These are phyloP conservation scores for Turnix velox DNA, from an alignment of 2,113 vertebrate genomes.

Conservation along the genomic window DNA sequence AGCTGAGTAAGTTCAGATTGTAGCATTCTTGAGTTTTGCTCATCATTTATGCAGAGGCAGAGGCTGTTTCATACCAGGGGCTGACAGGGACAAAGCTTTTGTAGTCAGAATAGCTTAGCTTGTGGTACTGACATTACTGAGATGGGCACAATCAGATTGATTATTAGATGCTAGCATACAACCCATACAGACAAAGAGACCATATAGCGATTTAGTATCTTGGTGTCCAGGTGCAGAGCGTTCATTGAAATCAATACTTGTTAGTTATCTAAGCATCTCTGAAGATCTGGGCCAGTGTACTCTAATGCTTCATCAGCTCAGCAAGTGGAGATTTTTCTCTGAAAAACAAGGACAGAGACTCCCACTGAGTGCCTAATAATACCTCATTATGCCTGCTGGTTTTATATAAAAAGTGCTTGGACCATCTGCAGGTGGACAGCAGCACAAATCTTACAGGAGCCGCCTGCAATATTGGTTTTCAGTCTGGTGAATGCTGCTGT, in stretches of 20 bases:
- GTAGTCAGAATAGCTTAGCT: not conserved
- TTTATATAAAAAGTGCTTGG: slow-evolving; percentile 33
- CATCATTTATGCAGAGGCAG: not conserved
- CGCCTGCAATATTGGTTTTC: not conserved
- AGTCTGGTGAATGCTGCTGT: not conserved
- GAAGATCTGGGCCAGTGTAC: not conserved
- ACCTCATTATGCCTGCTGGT: slow-evolving; percentile 19
- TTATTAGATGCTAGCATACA: not conserved
- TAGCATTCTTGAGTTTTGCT: not conserved
- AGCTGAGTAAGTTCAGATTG: not conserved
- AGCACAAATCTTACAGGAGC: not conserved
- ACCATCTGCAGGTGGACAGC: not conserved
- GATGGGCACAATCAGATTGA: not conserved
- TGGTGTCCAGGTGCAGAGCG: not conserved
- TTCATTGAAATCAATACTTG: not conserved
- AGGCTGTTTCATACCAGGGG: accelerated
- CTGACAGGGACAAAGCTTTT: accelerated
- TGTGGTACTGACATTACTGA: accelerated
- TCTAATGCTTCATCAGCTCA: not conserved
- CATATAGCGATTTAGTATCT: slow-evolving; percentile 1
- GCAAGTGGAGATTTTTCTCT: not conserved
- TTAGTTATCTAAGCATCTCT: not conserved
- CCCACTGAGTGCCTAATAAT: not conserved
- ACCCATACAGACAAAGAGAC: not conserved
- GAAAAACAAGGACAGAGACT: not conserved